phyloP scores from a whole-genome alignment of 2,113 vertebrate species.

The Calidris pygmaea region DNA sequence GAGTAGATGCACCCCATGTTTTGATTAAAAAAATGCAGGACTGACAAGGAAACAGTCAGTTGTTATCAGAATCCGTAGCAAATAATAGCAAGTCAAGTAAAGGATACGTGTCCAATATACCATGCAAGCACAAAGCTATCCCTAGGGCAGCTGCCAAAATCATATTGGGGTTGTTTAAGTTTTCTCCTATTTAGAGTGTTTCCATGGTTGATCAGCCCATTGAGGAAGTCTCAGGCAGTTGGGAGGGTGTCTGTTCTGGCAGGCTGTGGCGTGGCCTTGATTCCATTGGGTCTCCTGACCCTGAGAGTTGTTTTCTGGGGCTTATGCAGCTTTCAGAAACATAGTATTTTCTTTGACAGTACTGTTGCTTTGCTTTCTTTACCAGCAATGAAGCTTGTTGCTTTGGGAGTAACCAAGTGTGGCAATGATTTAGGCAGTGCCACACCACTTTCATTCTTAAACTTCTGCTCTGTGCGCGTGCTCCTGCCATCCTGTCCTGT shows the following conservation, averaged over 20 bases:
- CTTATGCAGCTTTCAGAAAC: neutral
- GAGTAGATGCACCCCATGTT: neutral
- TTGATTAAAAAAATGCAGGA: neutral
- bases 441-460: neutral
- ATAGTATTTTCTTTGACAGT: rapidly evolving
- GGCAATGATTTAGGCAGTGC: neutral
- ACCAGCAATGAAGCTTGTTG: neutral
- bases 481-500: neutral
- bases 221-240: rapidly evolving
- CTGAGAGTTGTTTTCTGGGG: neutral
- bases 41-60: neutral
- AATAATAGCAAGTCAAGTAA: neutral
- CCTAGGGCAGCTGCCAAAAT: neutral
- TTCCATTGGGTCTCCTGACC: neutral
- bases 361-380: neutral
- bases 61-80: neutral
- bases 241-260: neutral
- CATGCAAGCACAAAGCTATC: neutral
- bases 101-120: neutral
- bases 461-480: neutral
- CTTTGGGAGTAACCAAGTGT: neutral
- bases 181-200: neutral
- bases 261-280: neutral
- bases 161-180: neutral
- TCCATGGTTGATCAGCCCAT: rapidly evolving